Evolutionary conservation across 1,140 invertebrate genomes (phyloP).

Genomic region (Andrena cerasifolii): DNA sequence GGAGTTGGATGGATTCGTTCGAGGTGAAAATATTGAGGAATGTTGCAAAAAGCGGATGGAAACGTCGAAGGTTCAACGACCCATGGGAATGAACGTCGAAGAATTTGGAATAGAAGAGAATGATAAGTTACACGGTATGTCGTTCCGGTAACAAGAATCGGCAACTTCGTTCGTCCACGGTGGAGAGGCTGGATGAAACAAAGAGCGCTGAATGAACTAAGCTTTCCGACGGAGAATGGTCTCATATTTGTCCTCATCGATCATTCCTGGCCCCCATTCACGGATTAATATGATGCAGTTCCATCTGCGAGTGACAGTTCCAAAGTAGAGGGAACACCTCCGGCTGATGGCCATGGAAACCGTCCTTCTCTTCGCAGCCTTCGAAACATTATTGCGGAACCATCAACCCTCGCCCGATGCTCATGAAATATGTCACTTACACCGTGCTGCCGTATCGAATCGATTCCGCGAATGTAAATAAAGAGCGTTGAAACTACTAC

Average conservation of each 20-base stretch:
- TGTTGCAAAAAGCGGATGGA: too few species aligned
- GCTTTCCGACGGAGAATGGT: slow-evolving; percentile 7
- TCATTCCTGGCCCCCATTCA: slow-evolving; percentile 25
- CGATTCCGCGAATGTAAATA: slow-evolving; percentile 10
- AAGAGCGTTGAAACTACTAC: not conserved
- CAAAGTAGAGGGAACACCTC: slow-evolving; percentile 38
- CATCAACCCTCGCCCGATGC: slow-evolving; percentile 42
- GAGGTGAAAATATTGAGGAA: not conserved
- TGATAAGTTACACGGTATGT: not conserved
- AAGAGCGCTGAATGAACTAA: not conserved
- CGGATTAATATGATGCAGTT: slow-evolving; percentile 59
- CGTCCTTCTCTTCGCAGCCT: slow-evolving; percentile 47
- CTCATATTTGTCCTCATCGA: slow-evolving; percentile 60
- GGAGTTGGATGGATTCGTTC: not conserved
- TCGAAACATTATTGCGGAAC: slow-evolving; percentile 55
- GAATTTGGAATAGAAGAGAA: too few species aligned
- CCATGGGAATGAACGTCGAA: too few species aligned
- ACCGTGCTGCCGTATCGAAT: slow-evolving; percentile 25
- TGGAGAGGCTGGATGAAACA: not conserved
- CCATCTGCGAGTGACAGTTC: slow-evolving; percentile 56
- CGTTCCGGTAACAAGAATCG: not conserved
- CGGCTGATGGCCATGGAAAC: slow-evolving; percentile 47
- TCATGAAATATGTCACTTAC: slow-evolving; percentile 55
- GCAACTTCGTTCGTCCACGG: not conserved
- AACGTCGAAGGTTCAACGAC: too few species aligned